Evolutionary conservation across 2,888 invertebrate genomes (phyloP), one percentile per base, ranked within the genome.

Genomic region (Melanargia galathea): DNA sequence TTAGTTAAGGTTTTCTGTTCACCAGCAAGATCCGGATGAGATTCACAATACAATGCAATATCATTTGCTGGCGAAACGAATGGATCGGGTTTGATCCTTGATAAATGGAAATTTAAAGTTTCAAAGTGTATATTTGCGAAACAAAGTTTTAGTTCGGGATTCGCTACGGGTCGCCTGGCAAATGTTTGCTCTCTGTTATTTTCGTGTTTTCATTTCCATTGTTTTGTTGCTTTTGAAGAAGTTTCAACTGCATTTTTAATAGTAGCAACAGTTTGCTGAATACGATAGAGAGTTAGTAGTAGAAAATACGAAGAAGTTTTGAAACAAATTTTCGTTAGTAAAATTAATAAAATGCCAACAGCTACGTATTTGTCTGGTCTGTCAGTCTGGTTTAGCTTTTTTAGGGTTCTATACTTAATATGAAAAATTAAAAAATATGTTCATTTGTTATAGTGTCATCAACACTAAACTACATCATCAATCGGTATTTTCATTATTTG

Each of bases 31-130:
- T 70, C 71, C 77, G 80, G 79, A 81, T 80, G 80, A 78, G 76
- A 75, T 74, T 78, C 74, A 74, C 75, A 79, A 77, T 76, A 83
- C 83, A 84, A 85, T 84, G 80, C 80, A 77, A 82, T 83, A 82
- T 83, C 82, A 83, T 84, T 83, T 78, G 84, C 76, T 74, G 75
- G 82, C 77, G 84, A 74, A 78, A 73, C 83, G 77, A 85, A 86
- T 76, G 72, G 68, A 82, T 83, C 84, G 77, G 77, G 84, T 86
- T 84, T 83, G 78, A 80, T 82, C 74, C 78, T 75, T 81, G 83
- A 84, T 82, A 83, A 84, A 87, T 84, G 79, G 75, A 80, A 81
- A 83, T 86, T 83, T 81, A 80, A 83, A 85, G 82, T 79, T 81
- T 76, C 73, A 74, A 76, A 77, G 73, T 77, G 77, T 81, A 70